Conservation (phyloP, 2,113 vertebrate genomes). For the Elachura formosa region DNA sequence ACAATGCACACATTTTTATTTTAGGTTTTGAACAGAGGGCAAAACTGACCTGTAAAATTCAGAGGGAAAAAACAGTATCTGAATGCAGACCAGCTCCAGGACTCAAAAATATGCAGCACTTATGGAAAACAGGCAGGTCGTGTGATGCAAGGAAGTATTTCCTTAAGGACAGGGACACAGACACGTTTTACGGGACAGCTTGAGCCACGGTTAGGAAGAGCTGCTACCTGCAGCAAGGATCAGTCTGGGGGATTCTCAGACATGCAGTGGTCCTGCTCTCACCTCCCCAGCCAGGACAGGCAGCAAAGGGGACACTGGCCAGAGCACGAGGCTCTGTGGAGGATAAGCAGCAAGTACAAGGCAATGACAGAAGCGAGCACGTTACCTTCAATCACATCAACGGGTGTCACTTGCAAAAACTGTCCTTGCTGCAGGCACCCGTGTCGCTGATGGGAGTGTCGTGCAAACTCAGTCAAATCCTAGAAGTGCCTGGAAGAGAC, state of each 20-base stretch:
- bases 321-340: not conserved
- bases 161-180: not conserved
- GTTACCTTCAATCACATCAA: slow-evolving; percentile 65
- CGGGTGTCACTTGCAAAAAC: not conserved
- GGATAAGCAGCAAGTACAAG: not conserved
- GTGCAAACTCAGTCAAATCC: not conserved
- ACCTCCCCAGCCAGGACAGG: not conserved
- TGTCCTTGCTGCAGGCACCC: not conserved
- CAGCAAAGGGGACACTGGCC: fast-evolving
- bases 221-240: not conserved
- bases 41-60: not conserved
- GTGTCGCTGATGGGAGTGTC: not conserved
- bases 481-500: slow-evolving; percentile 31
- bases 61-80: not conserved
- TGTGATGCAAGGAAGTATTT: not conserved
- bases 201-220: not conserved
- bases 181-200: not conserved
- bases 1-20: not conserved
- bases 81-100: not conserved
- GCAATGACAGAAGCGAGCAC: not conserved
- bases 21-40: not conserved
- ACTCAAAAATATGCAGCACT: not conserved
- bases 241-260: not conserved
- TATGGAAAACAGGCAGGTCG: not conserved
- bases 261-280: not conserved